These are phyloP conservation scores for Falco concolor DNA, from an alignment of 2,797 vertebrate genomes.

Conservation along the genomic window DNA sequence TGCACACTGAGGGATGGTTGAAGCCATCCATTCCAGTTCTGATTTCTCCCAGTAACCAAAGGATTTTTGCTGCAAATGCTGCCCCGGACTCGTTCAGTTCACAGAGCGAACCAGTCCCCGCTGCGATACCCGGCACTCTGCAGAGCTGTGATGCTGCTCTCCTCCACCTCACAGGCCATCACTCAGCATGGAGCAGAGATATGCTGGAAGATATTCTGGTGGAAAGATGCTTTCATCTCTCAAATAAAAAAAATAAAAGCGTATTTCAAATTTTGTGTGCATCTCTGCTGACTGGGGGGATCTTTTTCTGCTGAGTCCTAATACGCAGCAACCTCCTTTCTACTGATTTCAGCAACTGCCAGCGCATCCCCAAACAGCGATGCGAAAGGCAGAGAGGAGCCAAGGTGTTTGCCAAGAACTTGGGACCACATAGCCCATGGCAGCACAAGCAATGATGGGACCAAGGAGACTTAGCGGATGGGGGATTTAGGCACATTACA, in stretches of 20 bases:
- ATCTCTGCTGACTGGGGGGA: not conserved
- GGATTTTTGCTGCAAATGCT: not conserved
- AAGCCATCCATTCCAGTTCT: not conserved
- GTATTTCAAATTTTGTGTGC: not conserved
- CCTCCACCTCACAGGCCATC: not conserved
- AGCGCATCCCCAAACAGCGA: not conserved
- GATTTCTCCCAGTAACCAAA: not conserved
- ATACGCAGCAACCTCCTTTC: not conserved
- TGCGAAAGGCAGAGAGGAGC: not conserved
- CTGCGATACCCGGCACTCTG: not conserved
- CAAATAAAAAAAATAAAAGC: no score
- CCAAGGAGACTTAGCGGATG: accelerated
- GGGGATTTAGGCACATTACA: accelerated
- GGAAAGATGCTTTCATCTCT: not conserved
- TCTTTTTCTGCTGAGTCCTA: not conserved
- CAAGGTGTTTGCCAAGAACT: not conserved
- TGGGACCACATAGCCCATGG: accelerated
- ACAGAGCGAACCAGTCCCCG: not conserved
- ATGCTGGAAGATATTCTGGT: not conserved
- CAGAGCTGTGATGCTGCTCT: not conserved
- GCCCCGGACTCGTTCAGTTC: not conserved
- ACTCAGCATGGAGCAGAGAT: not conserved
- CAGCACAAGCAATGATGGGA: accelerated
- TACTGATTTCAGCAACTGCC: not conserved
- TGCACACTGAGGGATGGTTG: accelerated